Conservation (phyloP, 2,888 invertebrate genomes). For the Eugnorisma glareosa region DNA sequence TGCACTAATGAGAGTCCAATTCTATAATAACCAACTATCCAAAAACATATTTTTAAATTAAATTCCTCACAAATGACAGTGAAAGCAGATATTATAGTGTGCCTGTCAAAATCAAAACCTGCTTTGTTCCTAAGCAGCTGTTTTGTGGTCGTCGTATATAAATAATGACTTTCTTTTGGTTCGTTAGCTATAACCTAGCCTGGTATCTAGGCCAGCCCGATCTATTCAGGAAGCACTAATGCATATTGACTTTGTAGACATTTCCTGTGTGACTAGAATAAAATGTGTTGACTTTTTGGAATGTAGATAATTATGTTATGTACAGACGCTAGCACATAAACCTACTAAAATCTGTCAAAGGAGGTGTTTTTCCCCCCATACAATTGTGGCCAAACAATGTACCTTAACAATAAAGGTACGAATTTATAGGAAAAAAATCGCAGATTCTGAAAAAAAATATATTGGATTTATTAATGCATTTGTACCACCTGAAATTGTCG, state of each 20-base stretch:
- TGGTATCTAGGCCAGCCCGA: conserved; percentile 39
- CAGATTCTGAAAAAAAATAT: no score
- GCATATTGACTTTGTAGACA: conserved; percentile 35
- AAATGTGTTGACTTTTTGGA: conserved; percentile 11
- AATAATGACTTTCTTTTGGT: conserved; percentile 60
- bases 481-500: no score
- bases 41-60: conserved; percentile 12
- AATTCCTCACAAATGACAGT: conserved; percentile 37
- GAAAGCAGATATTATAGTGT: conserved; percentile 48
- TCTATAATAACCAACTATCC: neutral
- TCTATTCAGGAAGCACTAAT: conserved; percentile 32
- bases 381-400: no score
- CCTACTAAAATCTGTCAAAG: no score
- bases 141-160: conserved; percentile 31
- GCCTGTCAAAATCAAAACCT: conserved; percentile 47
- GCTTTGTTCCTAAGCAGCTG: conserved; percentile 41
- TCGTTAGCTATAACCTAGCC: conserved; percentile 31
- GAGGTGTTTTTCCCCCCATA: no score
- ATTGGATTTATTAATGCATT: no score
- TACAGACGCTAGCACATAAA: no score
- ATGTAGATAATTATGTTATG: no score
- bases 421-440: no score
- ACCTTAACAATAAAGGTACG: no score
- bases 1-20: neutral
- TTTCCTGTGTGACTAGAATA: conserved; percentile 17